Conservation (phyloP, 2,113 vertebrate species). For the Natator depressus region DNA sequence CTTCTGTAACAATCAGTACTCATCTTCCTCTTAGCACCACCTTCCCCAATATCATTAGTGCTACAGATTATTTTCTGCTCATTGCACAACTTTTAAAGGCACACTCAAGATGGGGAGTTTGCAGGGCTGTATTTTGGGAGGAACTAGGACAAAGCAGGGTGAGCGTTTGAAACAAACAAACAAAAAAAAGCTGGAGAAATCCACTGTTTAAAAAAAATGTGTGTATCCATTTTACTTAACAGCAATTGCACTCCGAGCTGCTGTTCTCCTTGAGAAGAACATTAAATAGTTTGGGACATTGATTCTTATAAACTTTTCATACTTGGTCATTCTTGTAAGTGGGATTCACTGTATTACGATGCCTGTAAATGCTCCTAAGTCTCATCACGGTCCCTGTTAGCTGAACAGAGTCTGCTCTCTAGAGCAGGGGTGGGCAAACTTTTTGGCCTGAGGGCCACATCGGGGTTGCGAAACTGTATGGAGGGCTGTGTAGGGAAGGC, state of each 20-base stretch:
- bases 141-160: neutral
- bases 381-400: neutral
- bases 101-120: neutral
- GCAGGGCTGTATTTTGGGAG: neutral
- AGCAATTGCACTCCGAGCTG: neutral
- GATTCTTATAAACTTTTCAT: conserved; percentile 11
- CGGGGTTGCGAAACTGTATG: too few relatives aligned
- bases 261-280: neutral
- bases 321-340: conserved; percentile 19
- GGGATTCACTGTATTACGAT: neutral
- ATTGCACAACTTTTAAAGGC: neutral
- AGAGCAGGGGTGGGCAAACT: too few relatives aligned
- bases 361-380: conserved; percentile 1
- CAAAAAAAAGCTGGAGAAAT: neutral
- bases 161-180: neutral
- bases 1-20: neutral
- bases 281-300: neutral
- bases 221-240: neutral
- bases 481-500: too few relatives aligned
- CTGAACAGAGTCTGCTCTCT: conserved; percentile 16
- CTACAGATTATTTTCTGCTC: neutral
- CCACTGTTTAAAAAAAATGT: neutral
- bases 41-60: neutral
- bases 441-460: too few relatives aligned
- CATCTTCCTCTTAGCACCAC: too few relatives aligned